A percentile compares a stretch with the other conserved stretches of the same genome.
Evolutionary conservation across 1,140 invertebrate species (phyloP).

Genomic region (Antheraea mylitta): DNA sequence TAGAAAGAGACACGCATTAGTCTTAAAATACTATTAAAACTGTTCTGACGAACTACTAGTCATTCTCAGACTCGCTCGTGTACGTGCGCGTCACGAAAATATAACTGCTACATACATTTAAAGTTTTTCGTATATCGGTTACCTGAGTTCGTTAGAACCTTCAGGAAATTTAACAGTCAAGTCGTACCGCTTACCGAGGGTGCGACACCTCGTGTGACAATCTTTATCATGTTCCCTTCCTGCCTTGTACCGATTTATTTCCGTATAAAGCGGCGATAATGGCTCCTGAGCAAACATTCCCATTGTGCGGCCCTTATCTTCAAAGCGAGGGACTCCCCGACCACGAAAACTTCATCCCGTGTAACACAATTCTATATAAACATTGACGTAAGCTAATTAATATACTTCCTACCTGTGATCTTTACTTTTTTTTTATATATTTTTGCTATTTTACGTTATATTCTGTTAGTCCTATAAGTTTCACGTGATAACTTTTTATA

Average conservation of each 20-base stretch:
- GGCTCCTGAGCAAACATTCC: conserved; percentile 59
- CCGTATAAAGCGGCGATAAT: conserved; percentile 56
- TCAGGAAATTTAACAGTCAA: background rate
- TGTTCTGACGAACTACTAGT: too few relatives aligned
- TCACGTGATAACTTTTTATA: too few relatives aligned
- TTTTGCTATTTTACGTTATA: background rate
- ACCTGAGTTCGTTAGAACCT: background rate
- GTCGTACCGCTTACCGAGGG: background rate
- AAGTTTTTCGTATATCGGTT: too few relatives aligned
- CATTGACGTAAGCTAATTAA: conserved; percentile 1
- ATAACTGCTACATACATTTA: too few relatives aligned
- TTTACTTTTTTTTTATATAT: background rate
- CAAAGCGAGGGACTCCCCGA: conserved; percentile 44
- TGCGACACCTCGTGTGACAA: conserved; percentile 28
- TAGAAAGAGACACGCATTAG: too few relatives aligned
- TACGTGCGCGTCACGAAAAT: too few relatives aligned
- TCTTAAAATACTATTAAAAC: too few relatives aligned
- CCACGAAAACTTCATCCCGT: background rate
- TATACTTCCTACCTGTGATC: background rate
- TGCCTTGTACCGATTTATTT: conserved; percentile 64
- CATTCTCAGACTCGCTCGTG: too few relatives aligned
- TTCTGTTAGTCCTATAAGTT: too few relatives aligned
- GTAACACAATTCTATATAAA: background rate
- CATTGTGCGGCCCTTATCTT: conserved; percentile 62
- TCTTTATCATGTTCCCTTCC: conserved; percentile 72